These are phyloP conservation scores for Troglohyphantes excavatus DNA, from an alignment of 2,888 invertebrate genomes.

Conservation along the genomic window DNA sequence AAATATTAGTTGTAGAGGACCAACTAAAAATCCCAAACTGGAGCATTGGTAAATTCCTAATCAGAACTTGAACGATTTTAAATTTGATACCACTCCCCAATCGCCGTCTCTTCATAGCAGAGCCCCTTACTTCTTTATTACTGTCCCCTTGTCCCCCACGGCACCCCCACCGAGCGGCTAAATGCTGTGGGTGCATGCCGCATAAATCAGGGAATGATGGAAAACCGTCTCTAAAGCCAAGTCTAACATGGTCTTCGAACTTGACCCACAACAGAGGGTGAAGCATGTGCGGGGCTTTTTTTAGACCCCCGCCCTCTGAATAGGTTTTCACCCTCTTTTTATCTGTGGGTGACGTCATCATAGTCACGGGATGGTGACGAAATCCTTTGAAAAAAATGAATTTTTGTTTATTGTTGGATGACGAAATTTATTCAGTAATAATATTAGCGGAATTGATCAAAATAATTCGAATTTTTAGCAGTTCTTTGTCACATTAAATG, in stretches of 20 bases:
- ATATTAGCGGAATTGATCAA: no score
- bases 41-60: no score
- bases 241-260: slow-evolving; percentile 58
- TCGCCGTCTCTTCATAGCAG: background rate
- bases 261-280: slow-evolving; percentile 47
- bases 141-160: background rate
- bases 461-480: no score
- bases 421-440: background rate
- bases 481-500: no score
- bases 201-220: slow-evolving; percentile 66
- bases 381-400: background rate
- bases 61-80: background rate
- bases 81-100: background rate
- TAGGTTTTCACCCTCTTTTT: background rate
- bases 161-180: slow-evolving; percentile 50
- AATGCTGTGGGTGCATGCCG: slow-evolving; percentile 27
- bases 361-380: background rate
- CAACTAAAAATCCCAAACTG: no score
- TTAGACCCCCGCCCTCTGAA: background rate
- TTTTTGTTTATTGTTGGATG: background rate
- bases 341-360: slow-evolving; percentile 3
- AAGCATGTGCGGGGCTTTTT: slow-evolving; percentile 8
- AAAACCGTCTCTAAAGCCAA: slow-evolving; percentile 27
- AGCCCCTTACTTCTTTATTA: background rate
- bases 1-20: no score